Base-by-base conservation (phyloP, 2,888 invertebrate species). In the Drosophila aldrichi region DNA sequence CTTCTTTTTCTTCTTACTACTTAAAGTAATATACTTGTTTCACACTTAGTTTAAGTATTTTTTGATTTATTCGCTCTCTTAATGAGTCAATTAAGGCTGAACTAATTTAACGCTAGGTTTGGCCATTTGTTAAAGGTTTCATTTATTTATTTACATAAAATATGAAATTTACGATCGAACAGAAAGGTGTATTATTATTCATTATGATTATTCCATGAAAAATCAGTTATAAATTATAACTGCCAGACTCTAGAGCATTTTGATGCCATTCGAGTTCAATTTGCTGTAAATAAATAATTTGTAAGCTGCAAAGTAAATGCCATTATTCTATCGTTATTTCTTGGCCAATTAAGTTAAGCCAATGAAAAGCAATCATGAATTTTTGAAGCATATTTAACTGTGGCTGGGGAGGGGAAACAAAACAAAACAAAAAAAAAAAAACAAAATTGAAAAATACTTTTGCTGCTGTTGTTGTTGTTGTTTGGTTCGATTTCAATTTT, bases 401-500 rank as follows among this genome's bases (percentile, higher is more conserved):
- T 32, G 12, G 3, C 7, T 6, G 36, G 6, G 10, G 5, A 18
- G 1, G 0, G n/a, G n/a, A 18, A 10, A 1, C n/a, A n/a, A n/a
- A n/a, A n/a, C n/a, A n/a, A n/a, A n/a, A n/a, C n/a, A n/a, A n/a
- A n/a, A 18, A 7, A 22, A 43, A 18, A 25, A 16, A 29, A 29
- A 6, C 3, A 8, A 46, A 49, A 48, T 49, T 16, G 32, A 29
- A 52, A 41, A 52, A 52, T 25, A 10, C 22, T 16, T 44, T 22
- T 22, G 12, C 22, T 22, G 22, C 3, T 48, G 22, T 1, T 48
- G 46, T n/a, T 48, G 46, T n/a, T 55, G 38, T 22, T 41, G 43
- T 38, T 40, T 34, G 34, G 48, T 70, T 62, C 62, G 62, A 54
- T 65, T 58, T 70, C 41, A 48, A 64, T 64, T 56, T 56, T 49